Base-by-base conservation (phyloP, 2,113 vertebrate genomes). In the Oncorhynchus nerka region DNA sequence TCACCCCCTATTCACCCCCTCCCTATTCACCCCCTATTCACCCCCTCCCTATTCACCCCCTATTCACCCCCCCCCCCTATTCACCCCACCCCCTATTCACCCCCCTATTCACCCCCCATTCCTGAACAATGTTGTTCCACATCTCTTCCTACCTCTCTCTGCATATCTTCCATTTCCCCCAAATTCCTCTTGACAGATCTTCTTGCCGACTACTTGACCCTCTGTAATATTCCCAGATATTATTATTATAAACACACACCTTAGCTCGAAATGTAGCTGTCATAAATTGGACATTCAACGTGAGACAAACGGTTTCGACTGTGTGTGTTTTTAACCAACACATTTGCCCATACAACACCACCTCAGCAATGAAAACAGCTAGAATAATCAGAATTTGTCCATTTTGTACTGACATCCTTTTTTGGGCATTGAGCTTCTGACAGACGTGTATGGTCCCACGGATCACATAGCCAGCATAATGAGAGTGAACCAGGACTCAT, bases 341-440 rank as follows among this genome's bases (percentile, higher is more conserved):
- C 65, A 67, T 32, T 24, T 66, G 65, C 28, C 71, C 61, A 64
- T 34, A 70, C 28, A 48, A 70, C 20, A 57, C 13, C 68, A 70
- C 39, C 68, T 70, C 68, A 12, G 12, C 20, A 7, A 55, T 71
- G 73, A 82, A 81, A 85, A 88, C 79, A 72, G 19, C 16, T 79
- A 84, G 74, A 81, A 83, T 74, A 76, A 67, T 59, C 79, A 79
- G 70, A 68, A 34, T 34, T 64, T 45, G 82, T 85, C 74, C 78
- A 34, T 81, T 89, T 87, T 88, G 83, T 81, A 84, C 26, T 78
- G 84, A 75, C 16, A 59, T 68, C 78, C 55, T 75, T 74, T 77
- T 79, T 80, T 86, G 82, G 80, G 78, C 77, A 55, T 87, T 75
- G 81, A 87, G 79, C 81, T 75, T 87, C 75, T 81, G 71, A 85